A percentile compares a stretch with the other conserved stretches of the same genome.
Conservation (phyloP, 35 echinoderm and acorn worm genomes). For the Amphiura filiformis region DNA sequence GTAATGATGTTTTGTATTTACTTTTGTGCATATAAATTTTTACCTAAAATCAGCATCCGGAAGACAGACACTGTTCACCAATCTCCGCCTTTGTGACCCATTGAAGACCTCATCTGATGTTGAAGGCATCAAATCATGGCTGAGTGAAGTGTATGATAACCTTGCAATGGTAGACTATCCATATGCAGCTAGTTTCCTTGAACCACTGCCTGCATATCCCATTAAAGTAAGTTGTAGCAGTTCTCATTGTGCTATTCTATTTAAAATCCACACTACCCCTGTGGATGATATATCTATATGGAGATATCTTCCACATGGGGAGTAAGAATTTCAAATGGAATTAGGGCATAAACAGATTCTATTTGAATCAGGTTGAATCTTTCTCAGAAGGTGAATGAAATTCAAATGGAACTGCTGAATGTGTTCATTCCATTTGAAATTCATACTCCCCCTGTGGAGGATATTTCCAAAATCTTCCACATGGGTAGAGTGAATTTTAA, state of each 20-base stretch:
- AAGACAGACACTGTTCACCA: background rate
- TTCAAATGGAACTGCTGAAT: no score
- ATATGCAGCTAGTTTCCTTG: constrained; percentile 81
- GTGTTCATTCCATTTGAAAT: no score
- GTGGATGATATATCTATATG: no score
- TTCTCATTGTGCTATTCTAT: background rate
- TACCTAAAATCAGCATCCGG: background rate
- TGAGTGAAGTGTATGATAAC: constrained; percentile 70
- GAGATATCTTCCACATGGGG: no score
- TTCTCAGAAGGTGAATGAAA: no score
- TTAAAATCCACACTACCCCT: no score
- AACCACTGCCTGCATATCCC: constrained; percentile 84
- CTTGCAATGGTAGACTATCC: constrained; percentile 98
- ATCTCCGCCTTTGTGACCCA: constrained; percentile 50
- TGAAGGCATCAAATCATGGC: constrained; percentile 42
- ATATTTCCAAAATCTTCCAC: no score
- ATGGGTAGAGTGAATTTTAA: no score
- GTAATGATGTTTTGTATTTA: no score
- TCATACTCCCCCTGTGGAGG: no score
- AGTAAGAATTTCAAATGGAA: no score
- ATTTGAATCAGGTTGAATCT: no score
- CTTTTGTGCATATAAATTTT: background rate
- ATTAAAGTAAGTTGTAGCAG: constrained; percentile 94
- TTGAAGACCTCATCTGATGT: constrained; percentile 55
- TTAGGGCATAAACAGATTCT: background rate